These are phyloP conservation scores for Caenorhabditis imperialis DNA, from an alignment of 2,888 invertebrate species.

Conservation along the genomic window DNA sequence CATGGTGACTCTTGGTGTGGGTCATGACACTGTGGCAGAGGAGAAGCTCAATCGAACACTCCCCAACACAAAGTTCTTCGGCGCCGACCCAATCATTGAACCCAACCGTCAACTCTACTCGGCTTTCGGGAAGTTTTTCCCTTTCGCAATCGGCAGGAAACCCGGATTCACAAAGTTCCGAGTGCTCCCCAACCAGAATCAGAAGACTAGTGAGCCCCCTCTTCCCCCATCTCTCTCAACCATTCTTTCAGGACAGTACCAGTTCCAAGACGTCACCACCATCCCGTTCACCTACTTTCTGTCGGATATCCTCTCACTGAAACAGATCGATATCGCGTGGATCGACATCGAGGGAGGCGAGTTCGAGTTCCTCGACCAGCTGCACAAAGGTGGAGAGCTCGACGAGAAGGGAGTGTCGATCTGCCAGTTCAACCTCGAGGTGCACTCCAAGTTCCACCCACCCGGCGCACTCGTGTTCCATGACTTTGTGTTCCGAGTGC, in stretches of 20 bases:
- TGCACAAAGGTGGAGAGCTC: constrained; percentile 31
- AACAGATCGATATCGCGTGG: no score
- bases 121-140: constrained; percentile 44
- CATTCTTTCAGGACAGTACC: constrained; percentile 18
- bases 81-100: no score
- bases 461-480: constrained; percentile 14
- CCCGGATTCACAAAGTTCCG: constrained; percentile 29
- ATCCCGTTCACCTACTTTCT: no score
- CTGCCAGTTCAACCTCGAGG: constrained; percentile 50
- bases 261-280: constrained; percentile 23
- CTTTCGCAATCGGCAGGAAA: constrained; percentile 45
- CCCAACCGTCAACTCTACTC: constrained; percentile 43
- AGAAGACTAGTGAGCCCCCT: constrained; percentile 21
- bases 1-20: no score
- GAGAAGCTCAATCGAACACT: constrained; percentile 46
- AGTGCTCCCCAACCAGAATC: constrained; percentile 39
- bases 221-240: no score
- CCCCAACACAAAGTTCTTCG: no score
- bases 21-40: constrained; percentile 34
- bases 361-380: constrained; percentile 32
- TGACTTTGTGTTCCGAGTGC: constrained; percentile 18
- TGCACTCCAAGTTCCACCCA: constrained; percentile 22
- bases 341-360: constrained; percentile 53
- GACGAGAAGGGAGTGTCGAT: constrained; percentile 45
- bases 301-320: constrained; percentile 21